Percentiles rank a stretch among this genome's conserved stretches.
phyloP scores from a whole-genome alignment of 2,888 invertebrate species.

The Seladonia tumulorum region DNA sequence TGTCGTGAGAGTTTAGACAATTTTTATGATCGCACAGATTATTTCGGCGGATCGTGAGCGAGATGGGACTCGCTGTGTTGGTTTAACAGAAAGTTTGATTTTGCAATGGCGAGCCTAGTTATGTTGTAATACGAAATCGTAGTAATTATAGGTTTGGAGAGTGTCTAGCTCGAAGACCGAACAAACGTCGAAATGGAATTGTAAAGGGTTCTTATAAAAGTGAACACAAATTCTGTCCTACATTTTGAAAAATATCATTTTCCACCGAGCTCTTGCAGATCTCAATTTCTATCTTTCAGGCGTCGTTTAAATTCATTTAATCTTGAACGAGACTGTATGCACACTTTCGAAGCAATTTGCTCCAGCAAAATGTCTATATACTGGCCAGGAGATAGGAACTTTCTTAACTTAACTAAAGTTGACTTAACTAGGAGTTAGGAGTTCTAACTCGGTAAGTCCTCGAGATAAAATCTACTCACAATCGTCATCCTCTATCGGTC shows the following conservation, averaged over 20 bases:
- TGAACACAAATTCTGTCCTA: not conserved
- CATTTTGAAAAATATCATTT: not conserved
- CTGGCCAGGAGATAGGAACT: not conserved
- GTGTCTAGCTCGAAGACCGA: not conserved
- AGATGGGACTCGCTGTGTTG: not conserved
- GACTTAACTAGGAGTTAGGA: no score
- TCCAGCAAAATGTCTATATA: not conserved
- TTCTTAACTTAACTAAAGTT: no score
- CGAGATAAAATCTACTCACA: not conserved
- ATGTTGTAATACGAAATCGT: not conserved
- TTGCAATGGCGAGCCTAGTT: not conserved
- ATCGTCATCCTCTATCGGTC: not conserved
- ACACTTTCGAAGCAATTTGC: not conserved
- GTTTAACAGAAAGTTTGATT: not conserved
- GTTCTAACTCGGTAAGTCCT: not conserved
- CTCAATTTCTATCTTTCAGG: not conserved
- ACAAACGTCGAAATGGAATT: not conserved
- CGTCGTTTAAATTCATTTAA: not conserved
- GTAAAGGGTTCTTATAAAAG: not conserved
- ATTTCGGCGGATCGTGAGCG: not conserved
- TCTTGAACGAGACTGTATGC: not conserved
- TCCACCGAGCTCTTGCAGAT: not conserved
- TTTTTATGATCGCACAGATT: not conserved
- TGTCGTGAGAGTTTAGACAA: not conserved
- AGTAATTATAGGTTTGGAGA: not conserved